Evolutionary conservation across 1,140 invertebrate genomes (phyloP).

Genomic region (Glossosoma conforme): DNA sequence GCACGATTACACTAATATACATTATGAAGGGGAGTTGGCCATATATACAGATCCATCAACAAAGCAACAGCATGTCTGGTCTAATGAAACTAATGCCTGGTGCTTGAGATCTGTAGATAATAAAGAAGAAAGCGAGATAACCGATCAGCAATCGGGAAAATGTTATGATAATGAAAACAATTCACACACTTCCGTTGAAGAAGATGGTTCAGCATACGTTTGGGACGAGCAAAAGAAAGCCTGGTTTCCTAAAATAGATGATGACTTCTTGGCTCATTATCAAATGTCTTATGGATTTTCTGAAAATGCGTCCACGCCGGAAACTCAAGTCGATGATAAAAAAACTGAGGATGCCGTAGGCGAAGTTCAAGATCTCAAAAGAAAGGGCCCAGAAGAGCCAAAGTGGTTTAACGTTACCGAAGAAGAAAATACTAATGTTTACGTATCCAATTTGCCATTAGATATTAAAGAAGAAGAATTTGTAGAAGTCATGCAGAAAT

Average conservation of each 20-base stretch:
- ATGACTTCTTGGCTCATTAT: slow-evolving; percentile 93
- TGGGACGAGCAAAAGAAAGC: slow-evolving; percentile 88
- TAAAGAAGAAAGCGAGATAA: too few species aligned
- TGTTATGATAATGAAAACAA: slow-evolving; percentile 70
- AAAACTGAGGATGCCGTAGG: slow-evolving; percentile 32
- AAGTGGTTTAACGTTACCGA: slow-evolving; percentile 94
- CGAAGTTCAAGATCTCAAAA: slow-evolving; percentile 40
- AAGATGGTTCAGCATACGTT: slow-evolving; percentile 85
- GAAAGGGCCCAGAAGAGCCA: slow-evolving; percentile 45
- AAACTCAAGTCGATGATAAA: slow-evolving; percentile 35
- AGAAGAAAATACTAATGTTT: slow-evolving; percentile 93
- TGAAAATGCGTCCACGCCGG: slow-evolving; percentile 47
- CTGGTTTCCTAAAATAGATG: slow-evolving; percentile 96
- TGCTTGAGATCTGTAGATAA: slow-evolving; percentile 40
- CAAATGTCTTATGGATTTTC: slow-evolving; percentile 92
- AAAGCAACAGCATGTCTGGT: slow-evolving; percentile 64
- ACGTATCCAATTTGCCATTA: slow-evolving; percentile 87
- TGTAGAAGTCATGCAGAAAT: slow-evolving; percentile 90
- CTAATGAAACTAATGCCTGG: slow-evolving; percentile 60
- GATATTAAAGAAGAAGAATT: slow-evolving; percentile 89
- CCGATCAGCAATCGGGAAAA: too few species aligned
- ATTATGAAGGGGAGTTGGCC: slow-evolving; percentile 63
- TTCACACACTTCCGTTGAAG: slow-evolving; percentile 76
- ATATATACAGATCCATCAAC: slow-evolving; percentile 69
- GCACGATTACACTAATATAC: too few species aligned